Percentiles rank a stretch among this genome's conserved stretches.
Conservation (phyloP, 2,113 vertebrate species). For the Erinaceus europaeus region DNA sequence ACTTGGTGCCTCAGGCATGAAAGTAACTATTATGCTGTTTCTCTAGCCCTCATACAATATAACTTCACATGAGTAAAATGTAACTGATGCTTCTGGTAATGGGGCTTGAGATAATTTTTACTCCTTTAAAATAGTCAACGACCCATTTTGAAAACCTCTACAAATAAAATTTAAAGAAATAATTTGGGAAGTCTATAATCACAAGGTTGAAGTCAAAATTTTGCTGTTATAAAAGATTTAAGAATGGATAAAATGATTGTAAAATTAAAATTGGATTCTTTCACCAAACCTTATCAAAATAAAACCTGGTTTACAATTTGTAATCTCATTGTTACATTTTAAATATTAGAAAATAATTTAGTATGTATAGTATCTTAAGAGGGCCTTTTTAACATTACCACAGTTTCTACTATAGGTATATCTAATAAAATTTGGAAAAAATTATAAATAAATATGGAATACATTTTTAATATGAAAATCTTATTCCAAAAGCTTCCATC, state of each 20-base stretch:
- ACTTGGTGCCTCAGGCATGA: too few relatives aligned
- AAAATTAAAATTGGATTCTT: constrained; percentile 31
- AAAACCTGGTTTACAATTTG: constrained; percentile 17
- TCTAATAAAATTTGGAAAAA: background rate
- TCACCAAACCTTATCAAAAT: background rate
- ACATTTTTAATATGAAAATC: background rate
- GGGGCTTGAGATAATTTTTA: constrained; percentile 9
- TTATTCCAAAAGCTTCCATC: background rate
- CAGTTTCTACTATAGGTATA: background rate
- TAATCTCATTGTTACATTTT: constrained; percentile 29
- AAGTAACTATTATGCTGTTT: too few relatives aligned
- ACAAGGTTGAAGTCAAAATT: background rate
- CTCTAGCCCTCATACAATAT: background rate
- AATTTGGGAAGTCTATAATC: background rate
- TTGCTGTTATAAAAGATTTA: background rate
- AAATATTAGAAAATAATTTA: constrained; percentile 27
- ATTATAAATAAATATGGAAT: background rate
- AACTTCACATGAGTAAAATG: constrained; percentile 22
- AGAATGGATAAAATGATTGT: constrained; percentile 36
- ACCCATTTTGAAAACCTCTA: constrained; percentile 5
- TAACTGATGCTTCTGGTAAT: background rate
- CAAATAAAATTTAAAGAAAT: constrained; percentile 32
- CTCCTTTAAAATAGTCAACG: constrained; percentile 7
- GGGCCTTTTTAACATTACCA: constrained; percentile 14
- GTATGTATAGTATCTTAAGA: background rate